Conservation (phyloP, 2,113 vertebrate species). For the Rattus rattus region DNA sequence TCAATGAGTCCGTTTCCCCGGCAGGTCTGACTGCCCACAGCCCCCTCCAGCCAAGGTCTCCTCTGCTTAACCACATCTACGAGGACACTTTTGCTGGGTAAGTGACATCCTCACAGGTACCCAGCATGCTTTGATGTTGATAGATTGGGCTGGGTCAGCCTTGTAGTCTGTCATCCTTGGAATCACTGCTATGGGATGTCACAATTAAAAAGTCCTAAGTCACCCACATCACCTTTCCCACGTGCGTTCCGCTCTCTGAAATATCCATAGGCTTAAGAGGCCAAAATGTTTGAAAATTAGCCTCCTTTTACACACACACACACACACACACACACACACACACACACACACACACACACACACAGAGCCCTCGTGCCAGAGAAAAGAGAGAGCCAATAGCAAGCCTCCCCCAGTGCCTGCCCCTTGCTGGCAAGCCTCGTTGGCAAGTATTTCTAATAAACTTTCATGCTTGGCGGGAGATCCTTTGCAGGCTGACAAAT, state of each 20-base stretch:
- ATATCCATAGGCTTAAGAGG: not conserved
- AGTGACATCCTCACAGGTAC: not conserved
- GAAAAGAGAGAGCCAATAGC: constrained; percentile 68
- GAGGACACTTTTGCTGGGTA: not conserved
- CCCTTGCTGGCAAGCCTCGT: constrained; percentile 61
- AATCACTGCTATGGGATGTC: constrained; percentile 26
- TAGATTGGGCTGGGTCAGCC: too few species aligned
- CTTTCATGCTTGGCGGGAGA: constrained; percentile 86
- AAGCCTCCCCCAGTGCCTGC: constrained; percentile 79
- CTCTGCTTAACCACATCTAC: not conserved
- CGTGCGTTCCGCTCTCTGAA: constrained; percentile 47
- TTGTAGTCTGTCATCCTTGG: not conserved
- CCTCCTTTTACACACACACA: constrained; percentile 64
- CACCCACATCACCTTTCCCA: constrained; percentile 59
- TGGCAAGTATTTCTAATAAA: constrained; percentile 87
- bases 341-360: not conserved
- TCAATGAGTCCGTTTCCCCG: not conserved
- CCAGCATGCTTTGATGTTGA: not conserved
- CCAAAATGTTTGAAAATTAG: constrained; percentile 80
- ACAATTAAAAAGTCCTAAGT: constrained; percentile 63
- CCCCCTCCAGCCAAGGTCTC: not conserved
- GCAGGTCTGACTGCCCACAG: not conserved
- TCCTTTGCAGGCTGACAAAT: constrained; percentile 86
- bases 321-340: not conserved
- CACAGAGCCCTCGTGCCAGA: not conserved